Evolutionary conservation across 2,113 vertebrate genomes (phyloP).

Genomic region (Natator depressus): DNA sequence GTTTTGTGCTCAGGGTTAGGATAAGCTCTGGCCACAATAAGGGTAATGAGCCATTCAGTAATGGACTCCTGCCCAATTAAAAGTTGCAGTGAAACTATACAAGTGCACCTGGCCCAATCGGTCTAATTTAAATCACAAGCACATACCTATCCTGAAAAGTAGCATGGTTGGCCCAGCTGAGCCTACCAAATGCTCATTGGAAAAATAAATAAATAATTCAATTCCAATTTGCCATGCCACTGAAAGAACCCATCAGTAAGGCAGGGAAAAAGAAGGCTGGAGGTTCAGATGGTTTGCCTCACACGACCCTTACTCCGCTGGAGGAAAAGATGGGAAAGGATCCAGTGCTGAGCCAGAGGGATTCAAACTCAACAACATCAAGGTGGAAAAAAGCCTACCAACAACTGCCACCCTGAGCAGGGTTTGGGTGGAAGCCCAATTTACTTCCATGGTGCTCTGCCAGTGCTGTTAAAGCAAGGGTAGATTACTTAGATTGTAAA

Average conservation of each 20-base stretch:
- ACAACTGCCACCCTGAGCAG: background rate
- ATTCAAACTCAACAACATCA: background rate
- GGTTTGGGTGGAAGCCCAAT: no score
- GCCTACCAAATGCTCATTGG: background rate
- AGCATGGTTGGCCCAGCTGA: background rate
- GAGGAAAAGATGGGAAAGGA: background rate
- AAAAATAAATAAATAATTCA: background rate
- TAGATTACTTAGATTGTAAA: background rate
- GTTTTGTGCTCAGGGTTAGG: background rate
- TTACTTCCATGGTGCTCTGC: background rate
- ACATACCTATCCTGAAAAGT: background rate
- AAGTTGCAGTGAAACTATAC: background rate
- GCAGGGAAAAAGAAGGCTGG: background rate
- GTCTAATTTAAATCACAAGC: background rate
- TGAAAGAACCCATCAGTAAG: background rate
- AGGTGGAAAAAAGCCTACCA: background rate
- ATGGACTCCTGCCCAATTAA: background rate
- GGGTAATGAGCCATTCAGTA: background rate
- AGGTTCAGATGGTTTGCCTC: background rate
- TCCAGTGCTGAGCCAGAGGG: background rate
- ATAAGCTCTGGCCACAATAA: background rate
- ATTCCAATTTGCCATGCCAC: background rate
- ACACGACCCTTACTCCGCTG: background rate
- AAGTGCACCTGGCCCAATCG: accelerated
- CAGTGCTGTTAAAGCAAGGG: background rate